Conservation (phyloP, 2,888 invertebrate species). For the Scaptodrosophila latifasciaeformis region DNA sequence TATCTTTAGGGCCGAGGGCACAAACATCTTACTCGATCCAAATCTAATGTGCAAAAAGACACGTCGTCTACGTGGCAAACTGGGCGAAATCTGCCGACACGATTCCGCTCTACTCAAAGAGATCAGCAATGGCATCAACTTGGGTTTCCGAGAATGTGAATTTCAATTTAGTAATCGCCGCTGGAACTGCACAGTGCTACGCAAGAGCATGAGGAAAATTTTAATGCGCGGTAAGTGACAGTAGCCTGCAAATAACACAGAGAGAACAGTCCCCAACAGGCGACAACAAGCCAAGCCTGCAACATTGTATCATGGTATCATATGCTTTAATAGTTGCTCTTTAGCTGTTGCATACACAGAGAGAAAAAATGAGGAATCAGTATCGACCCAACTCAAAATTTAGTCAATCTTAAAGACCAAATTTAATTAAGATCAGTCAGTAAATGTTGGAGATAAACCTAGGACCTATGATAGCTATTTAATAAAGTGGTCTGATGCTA, state of each 20-base stretch:
- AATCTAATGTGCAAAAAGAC: slow-evolving; percentile 91
- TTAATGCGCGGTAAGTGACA: slow-evolving; percentile 84
- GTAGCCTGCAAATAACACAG: too few species aligned
- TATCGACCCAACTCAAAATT: too few species aligned
- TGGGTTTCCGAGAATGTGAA: slow-evolving; percentile 90
- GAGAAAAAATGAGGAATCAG: too few species aligned
- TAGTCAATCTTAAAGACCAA: too few species aligned
- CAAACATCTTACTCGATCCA: slow-evolving; percentile 92
- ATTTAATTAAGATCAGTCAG: too few species aligned
- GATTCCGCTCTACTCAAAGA: slow-evolving; percentile 88
- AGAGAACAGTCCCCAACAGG: too few species aligned
- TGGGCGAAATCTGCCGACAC: slow-evolving; percentile 89
- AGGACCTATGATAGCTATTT: too few species aligned
- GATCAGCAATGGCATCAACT: slow-evolving; percentile 87
- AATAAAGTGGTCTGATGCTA: too few species aligned
- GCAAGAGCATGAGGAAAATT: slow-evolving; percentile 82
- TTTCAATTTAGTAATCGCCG: slow-evolving; percentile 88
- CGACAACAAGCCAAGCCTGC: too few species aligned
- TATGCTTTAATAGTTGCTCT: too few species aligned
- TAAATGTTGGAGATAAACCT: too few species aligned
- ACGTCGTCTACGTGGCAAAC: slow-evolving; percentile 83
- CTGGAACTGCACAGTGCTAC: slow-evolving; percentile 92
- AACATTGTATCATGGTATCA: background rate
- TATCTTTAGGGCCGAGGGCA: slow-evolving; percentile 83
- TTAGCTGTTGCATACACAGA: too few species aligned